phyloP scores from a whole-genome alignment of 2,888 invertebrate species.

The Drosophila neotestacea region DNA sequence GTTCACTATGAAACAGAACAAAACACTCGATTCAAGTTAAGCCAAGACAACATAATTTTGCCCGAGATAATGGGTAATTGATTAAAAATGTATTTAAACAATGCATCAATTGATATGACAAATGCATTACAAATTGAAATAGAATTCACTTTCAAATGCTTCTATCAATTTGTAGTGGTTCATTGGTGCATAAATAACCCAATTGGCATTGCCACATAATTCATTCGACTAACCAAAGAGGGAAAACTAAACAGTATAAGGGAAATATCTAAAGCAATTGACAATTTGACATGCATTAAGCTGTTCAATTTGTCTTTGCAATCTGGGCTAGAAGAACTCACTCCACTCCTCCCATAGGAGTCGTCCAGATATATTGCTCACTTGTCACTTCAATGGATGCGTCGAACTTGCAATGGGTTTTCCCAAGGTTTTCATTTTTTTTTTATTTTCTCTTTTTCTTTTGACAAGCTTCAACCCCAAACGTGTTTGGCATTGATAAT shows the following conservation, averaged over 20 bases:
- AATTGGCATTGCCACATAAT: slow-evolving; percentile 44
- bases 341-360: slow-evolving; percentile 23
- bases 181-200: slow-evolving; percentile 22
- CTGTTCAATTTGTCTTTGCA: slow-evolving; percentile 73
- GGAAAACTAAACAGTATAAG: slow-evolving; percentile 21
- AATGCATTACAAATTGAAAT: not conserved
- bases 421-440: slow-evolving; percentile 11
- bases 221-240: slow-evolving; percentile 48
- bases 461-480: slow-evolving; percentile 56
- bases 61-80: not conserved
- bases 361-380: slow-evolving; percentile 70
- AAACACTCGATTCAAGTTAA: too few species aligned
- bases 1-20: too few species aligned
- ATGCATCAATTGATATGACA: not conserved
- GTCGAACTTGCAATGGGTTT: slow-evolving; percentile 21
- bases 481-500: slow-evolving; percentile 80
- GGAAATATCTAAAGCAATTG: slow-evolving; percentile 47
- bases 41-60: too few species aligned
- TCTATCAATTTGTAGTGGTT: slow-evolving; percentile 31
- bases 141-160: slow-evolving; percentile 1
- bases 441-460: not conserved
- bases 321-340: slow-evolving; percentile 39
- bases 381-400: slow-evolving; percentile 76
- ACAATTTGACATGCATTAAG: slow-evolving; percentile 75
- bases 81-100: not conserved